These are phyloP conservation scores for Lucifuga dentata DNA, from an alignment of 2,113 vertebrate genomes.

Conservation along the genomic window DNA sequence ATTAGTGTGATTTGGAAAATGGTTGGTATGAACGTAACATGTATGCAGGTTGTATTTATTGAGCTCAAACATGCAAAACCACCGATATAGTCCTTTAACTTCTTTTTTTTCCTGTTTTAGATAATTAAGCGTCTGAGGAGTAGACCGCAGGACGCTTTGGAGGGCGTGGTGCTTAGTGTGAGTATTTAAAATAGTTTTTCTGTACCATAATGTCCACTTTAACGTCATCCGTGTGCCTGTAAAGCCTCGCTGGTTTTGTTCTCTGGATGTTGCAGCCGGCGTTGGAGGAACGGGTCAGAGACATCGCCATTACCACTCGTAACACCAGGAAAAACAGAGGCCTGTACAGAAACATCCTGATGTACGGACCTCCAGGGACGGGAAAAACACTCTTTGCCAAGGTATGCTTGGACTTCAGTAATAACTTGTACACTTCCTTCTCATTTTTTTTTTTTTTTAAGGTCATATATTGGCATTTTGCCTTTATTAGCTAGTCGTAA, in stretches of 20 bases:
- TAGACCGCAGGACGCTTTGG: constrained; percentile 89
- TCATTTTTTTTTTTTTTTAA: neutral
- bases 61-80: too few species aligned
- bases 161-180: constrained; percentile 91
- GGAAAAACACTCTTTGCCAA: constrained; percentile 93
- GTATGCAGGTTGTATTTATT: too few species aligned
- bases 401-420: constrained; percentile 70
- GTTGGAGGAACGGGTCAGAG: constrained; percentile 89
- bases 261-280: constrained; percentile 77
- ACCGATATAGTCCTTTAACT: too few species aligned
- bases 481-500: too few species aligned
- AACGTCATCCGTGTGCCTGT: neutral
- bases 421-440: neutral
- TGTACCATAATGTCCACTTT: neutral
- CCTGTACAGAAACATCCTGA: constrained; percentile 89
- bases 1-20: too few species aligned
- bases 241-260: neutral
- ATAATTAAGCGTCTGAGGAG: constrained; percentile 85
- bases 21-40: too few species aligned
- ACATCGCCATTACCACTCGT: constrained; percentile 91
- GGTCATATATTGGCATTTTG: neutral
- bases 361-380: constrained; percentile 91
- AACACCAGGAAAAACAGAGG: constrained; percentile 89
- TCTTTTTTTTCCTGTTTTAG: constrained; percentile 64
- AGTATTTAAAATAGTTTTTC: constrained; percentile 67